These are phyloP conservation scores for Sterna hirundo DNA, from an alignment of 2,113 vertebrate species.

Conservation along the genomic window DNA sequence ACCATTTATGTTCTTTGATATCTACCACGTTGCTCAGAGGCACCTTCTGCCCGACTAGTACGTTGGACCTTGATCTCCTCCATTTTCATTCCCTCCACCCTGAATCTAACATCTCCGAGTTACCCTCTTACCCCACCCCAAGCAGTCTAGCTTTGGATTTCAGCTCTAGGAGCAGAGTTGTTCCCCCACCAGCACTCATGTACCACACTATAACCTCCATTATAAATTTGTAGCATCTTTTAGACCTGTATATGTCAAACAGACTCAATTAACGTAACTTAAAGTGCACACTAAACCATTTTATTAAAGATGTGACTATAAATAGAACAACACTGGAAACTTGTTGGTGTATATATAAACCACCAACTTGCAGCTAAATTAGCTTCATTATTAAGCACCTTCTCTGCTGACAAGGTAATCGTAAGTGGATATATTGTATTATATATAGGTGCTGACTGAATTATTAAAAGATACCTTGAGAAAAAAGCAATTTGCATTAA, in stretches of 20 bases:
- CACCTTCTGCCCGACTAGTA: neutral
- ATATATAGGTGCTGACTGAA: slow-evolving; percentile 1
- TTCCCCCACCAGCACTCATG: neutral
- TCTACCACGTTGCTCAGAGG: neutral
- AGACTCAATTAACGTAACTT: neutral
- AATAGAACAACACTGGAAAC: neutral
- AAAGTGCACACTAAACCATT: neutral
- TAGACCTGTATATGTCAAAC: neutral
- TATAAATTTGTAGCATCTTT: neutral
- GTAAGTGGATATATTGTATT: neutral
- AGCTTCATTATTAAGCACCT: neutral
- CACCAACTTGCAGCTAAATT: neutral
- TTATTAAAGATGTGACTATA: neutral
- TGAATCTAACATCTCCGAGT: neutral
- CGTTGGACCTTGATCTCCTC: neutral
- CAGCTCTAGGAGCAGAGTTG: neutral
- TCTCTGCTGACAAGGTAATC: neutral
- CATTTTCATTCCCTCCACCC: neutral
- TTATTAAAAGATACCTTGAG: slow-evolving; percentile 10
- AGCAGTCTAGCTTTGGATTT: neutral
- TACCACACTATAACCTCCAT: neutral
- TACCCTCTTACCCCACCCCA: neutral
- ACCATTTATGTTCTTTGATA: neutral
- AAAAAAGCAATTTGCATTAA: slow-evolving; percentile 35
- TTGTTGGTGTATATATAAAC: neutral